These are phyloP conservation scores for Phyto melanocephala DNA, from an alignment of 2,888 invertebrate genomes.

Conservation along the genomic window DNA sequence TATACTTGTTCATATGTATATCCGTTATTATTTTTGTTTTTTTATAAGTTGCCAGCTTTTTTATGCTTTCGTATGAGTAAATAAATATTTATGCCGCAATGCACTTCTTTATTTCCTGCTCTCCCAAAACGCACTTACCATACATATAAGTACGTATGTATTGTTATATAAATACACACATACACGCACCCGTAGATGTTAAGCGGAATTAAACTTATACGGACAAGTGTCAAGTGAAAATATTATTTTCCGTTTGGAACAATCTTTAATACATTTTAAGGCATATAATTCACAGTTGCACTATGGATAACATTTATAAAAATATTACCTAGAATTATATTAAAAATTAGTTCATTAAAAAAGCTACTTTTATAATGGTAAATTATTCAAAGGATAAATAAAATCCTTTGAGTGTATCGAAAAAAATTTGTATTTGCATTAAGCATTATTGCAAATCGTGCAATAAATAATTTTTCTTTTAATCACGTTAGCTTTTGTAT, in stretches of 20 bases:
- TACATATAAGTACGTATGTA: not conserved
- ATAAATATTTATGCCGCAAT: conserved; percentile 39
- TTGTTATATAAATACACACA: not conserved
- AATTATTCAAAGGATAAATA: not conserved
- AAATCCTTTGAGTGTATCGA: not conserved
- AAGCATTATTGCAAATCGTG: too few species aligned
- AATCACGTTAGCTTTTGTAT: too few species aligned
- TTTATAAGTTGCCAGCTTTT: not conserved
- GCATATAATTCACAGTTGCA: not conserved
- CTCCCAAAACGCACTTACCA: not conserved
- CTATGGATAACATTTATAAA: not conserved
- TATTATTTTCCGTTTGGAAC: not conserved
- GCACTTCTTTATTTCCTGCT: conserved; percentile 20
- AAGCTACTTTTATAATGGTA: too few species aligned
- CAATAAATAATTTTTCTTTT: too few species aligned
- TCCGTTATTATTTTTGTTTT: not conserved
- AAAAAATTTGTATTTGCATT: not conserved
- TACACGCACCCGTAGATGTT: not conserved
- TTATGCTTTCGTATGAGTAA: not conserved
- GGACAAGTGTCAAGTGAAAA: conserved; percentile 41
- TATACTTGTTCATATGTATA: conserved; percentile 4
- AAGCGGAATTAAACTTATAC: not conserved
- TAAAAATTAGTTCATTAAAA: too few species aligned
- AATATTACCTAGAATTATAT: too few species aligned
- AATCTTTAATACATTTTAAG: not conserved